Evolutionary conservation across 2,113 vertebrate species (phyloP), one percentile per base, ranked within the genome.

Genomic region (Galemys pyrenaicus): DNA sequence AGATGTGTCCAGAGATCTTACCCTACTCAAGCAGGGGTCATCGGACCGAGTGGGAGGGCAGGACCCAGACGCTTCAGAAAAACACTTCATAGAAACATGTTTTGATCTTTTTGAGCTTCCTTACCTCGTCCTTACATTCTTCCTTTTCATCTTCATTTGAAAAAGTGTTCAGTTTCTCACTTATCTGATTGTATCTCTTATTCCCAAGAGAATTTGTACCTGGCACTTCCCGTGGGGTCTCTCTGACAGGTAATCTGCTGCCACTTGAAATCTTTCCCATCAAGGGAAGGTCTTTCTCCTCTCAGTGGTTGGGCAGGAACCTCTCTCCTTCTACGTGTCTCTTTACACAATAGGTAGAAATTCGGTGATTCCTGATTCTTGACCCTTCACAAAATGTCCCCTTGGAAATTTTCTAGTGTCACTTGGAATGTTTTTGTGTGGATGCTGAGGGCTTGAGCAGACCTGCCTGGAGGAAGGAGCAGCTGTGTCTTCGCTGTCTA

Each of bases 1-100:
- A 7, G 28, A 28, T 5, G 5, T 17, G 20, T 32, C 1, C 28
- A 0, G 0, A 6, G 9, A 13, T 65, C 64, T 46, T 30, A 24
- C 39, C 77, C 54, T 30, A 0, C 26, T 32, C 37, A 1, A 26
- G 24, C 9, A 37, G 17, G 41, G 22, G 35, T 2, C 28, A 20
- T 62, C 19, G 32, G 15, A 4, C 78, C 17, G 28, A 44, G 46
- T 3, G 65, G 41, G 32, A 22, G 0, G 6, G 51, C 15, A 39
- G 6, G 79, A n/a, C 16, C 24, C 32, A 3, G 3, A 39, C 3
- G 1, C 15, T 49, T 62, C 71, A 73, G 89, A 88, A 35, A 92
- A 87, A 28, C 4, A 0, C 24, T 32, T 85, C 4, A 17, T 49
- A 75, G 0, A 16, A 19, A 5, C 10, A n/a, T 39, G 13, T 39